Evolutionary conservation across 2,888 invertebrate genomes (phyloP).

Genomic region (Synergus gifuensis): DNA sequence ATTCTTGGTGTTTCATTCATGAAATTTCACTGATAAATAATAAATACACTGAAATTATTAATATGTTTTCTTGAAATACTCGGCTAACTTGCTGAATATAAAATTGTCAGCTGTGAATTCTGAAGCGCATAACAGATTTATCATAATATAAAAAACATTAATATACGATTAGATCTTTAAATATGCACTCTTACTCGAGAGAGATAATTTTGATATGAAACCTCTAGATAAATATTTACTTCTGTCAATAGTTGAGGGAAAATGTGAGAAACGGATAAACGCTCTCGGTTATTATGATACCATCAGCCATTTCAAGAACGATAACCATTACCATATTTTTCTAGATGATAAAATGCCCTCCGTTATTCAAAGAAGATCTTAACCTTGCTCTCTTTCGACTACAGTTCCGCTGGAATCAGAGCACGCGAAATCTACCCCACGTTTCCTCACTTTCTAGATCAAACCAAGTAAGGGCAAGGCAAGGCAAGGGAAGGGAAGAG

Average conservation of each 20-base stretch:
- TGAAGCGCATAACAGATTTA: too few relatives aligned
- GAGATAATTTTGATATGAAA: neutral
- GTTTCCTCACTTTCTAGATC: neutral
- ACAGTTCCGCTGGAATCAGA: neutral
- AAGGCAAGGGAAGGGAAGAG: neutral
- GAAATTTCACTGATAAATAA: neutral
- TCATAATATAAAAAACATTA: too few relatives aligned
- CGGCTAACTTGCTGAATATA: neutral
- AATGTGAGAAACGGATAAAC: neutral
- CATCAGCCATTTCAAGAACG: neutral
- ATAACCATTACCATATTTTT: slow-evolving; percentile 1
- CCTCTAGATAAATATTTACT: neutral
- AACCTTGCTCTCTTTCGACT: neutral
- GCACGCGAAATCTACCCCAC: neutral
- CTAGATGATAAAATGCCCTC: slow-evolving; percentile 1
- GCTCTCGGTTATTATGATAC: neutral
- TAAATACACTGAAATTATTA: neutral
- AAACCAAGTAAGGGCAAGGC: neutral
- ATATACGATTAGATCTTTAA: too few relatives aligned
- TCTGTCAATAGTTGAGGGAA: neutral
- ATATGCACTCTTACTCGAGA: too few relatives aligned
- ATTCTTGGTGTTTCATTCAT: neutral
- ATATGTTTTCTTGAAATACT: neutral
- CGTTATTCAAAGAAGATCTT: neutral
- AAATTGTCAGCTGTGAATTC: neutral